Evolutionary conservation across 2,888 invertebrate genomes (phyloP).

Genomic region (Altica lythri): DNA sequence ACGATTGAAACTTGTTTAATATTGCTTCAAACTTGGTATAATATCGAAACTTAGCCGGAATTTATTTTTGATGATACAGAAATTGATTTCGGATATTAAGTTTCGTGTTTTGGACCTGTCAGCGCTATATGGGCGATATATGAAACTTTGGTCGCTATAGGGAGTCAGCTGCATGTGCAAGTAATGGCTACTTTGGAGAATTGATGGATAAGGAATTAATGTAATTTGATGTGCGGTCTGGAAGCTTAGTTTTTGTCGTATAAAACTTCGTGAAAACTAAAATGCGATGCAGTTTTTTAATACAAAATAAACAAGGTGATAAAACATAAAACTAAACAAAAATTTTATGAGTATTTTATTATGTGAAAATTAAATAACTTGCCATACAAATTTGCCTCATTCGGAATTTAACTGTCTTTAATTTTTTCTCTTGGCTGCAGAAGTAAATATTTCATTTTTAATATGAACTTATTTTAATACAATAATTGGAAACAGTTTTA

Average conservation of each 20-base stretch:
- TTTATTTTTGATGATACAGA: constrained; percentile 29
- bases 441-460: no score
- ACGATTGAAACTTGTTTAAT: constrained; percentile 31
- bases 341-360: no score
- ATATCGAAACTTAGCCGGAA: constrained; percentile 25
- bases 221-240: constrained; percentile 8
- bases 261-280: background rate
- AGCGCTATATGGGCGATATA: constrained; percentile 17
- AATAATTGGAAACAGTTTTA: no score
- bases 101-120: constrained; percentile 21
- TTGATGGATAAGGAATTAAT: constrained; percentile 24
- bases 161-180: constrained; percentile 23
- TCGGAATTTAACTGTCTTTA: no score
- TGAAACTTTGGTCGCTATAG: constrained; percentile 22
- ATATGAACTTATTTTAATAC: no score
- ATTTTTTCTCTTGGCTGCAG: no score
- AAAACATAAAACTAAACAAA: no score
- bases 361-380: no score
- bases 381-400: no score
- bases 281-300: background rate
- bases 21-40: constrained; percentile 19
- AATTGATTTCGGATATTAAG: constrained; percentile 28
- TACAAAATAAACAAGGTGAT: no score
- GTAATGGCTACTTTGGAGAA: constrained; percentile 22
- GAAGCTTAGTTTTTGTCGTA: background rate